Evolutionary conservation across 2,113 vertebrate species (phyloP), one percentile per base, ranked within the genome.

Genomic region (Mormoops blainvillei): DNA sequence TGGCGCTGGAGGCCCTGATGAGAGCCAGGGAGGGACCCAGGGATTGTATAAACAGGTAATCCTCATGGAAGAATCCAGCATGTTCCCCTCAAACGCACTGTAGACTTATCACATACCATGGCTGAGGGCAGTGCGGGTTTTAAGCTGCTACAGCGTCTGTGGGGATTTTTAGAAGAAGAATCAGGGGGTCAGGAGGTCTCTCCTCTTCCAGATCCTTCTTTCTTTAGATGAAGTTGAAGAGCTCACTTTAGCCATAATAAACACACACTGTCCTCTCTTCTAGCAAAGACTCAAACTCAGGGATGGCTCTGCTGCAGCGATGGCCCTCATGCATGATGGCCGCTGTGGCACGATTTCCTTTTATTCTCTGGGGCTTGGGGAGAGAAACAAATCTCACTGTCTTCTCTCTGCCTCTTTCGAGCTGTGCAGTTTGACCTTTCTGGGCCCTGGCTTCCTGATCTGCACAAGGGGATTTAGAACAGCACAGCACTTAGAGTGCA

Each of bases 61-160:
- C 50, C 31, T 87, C 48, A 56, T 1, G 20, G 43, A 68, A 92
- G 33, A 28, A 68, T 63, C 11, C 31, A 36, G 50, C 87, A 50
- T 0, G 5, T 52, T n/a, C n/a, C 58, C 38, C 20, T 81, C 28
- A 84, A 87, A 33, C 3, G 3, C 36, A 50, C 0, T 15, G 16
- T 7, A 70, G 52, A 74, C 24, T n/a, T 0, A 14, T 10, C 7
- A 43, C 48, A 52, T 10, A 5, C 7, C 2, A 36, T 0, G 0
- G 58, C 54, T 67, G 24, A 11, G 5, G 36, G 19, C 71, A 41
- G 58, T 0, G 2, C 36, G 1, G 20, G 43, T 52, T 12, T 7
- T 1, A 65, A 65, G 54, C n/a, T 41, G 61, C 63, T 14, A 11
- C 2, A 4, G 4, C 9, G 15, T 61, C 41, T 52, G 2, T 68